Evolutionary conservation across 2,113 vertebrate species (phyloP), one percentile per base, ranked within the genome.

Genomic region (Phaethon lepturus): DNA sequence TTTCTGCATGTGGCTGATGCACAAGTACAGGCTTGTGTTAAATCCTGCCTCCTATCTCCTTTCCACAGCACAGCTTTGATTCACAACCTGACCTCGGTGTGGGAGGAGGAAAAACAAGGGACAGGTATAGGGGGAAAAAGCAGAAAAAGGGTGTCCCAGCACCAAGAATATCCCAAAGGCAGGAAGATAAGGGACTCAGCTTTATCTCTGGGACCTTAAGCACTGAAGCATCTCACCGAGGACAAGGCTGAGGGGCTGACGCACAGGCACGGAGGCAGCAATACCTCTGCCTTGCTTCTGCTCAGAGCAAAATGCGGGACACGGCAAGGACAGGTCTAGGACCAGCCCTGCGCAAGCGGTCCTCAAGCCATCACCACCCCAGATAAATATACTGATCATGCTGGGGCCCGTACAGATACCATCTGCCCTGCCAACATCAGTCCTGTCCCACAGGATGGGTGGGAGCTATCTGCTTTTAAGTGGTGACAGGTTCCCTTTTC

Each of bases 41-140:
- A 67, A 81, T 28, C 92, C 93, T 93, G 56, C 9, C 67, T 95
- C 62, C 83, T 42, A 67, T 45, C 75, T 62, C 55, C 77, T 71
- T 33, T 31, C 44, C 67, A 33, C 80, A 58, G 67, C 88, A 35
- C 84, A 76, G 88, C 96, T 76, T 60, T 63, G 49, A 93, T 76
- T 77, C 94, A n/a, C 40, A 80, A 45, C 72, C 85, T 52, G 49
- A 47, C 87, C 93, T 87, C 76, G n/a, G 80, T 7, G 77, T 67
- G 81, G 81, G 24, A 88, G 63, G 26, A 81, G 68, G n/a, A 35
- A 20, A 63, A 92, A 47, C 13, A 42, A 64, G n/a, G 40, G 53
- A 45, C 42, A 58, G 53, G 52, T 2, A 0, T 6, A 62, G 35
- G 18, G 38, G 49, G 72, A n/a, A 83, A 38, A 44, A 45, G 33